Evolutionary conservation across 2,113 vertebrate species (phyloP), one percentile per base, ranked within the genome.

Genomic region (Balaenoptera acutorostrata): DNA sequence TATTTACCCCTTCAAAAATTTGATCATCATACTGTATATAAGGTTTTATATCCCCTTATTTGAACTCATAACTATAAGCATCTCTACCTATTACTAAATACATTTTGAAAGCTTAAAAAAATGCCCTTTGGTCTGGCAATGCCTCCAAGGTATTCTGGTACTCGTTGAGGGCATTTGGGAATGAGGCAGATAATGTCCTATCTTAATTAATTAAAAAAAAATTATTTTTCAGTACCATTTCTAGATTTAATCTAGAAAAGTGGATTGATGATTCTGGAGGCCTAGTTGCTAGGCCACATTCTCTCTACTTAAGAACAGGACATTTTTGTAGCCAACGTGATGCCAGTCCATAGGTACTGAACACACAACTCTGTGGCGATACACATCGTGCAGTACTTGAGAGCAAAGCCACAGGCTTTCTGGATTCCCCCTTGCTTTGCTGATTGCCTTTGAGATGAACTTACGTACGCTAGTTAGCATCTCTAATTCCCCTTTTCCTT

Each of bases 231-330:
- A 64, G 52, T 66, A 55, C 33, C n/a, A 77, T 81, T 86, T 89
- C 18, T 78, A 93, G 52, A 93, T 92, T 95, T 89, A 93, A 71
- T 61, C 8, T 52, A 31, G 46, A 93, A 68, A 88, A 74, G 13
- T 10, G 1, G 3, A 41, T 41, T 6, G 20, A n/a, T 61, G 66
- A 66, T 86, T 95, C 31, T 71, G 10, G 49, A 74, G 36, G 13
- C 71, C 55, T 31, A 17, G 5, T 33, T 93, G 17, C n/a, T 49
- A 46, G n/a, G 12, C 29, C 33, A 36, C 15, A 3, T 66, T 95
- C 8, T 92, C 25, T 88, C 9, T 33, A 23, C 9, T 59, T 81
- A 46, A 59, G 18, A 93, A 52, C 31, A 29, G 49, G 15, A 49
- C 27, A 17, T 4, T 55, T 77, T 46, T 59, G 44, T 41, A 66